Evolutionary conservation across 1,140 invertebrate genomes (phyloP), one percentile per base, ranked within the genome.

Genomic region (Orussus abietinus): DNA sequence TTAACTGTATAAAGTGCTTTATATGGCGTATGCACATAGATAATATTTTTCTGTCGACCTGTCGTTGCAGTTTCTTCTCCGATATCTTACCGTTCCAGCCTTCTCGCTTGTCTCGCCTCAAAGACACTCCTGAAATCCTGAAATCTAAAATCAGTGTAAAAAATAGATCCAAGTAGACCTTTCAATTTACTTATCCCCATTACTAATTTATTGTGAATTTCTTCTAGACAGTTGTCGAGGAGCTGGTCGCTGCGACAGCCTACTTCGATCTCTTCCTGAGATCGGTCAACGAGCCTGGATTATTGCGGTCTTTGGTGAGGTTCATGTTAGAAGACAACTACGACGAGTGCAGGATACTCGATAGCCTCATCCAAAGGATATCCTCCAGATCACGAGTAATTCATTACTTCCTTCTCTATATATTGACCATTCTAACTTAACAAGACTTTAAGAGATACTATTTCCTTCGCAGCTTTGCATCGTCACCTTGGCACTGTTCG

Each of bases 251-350:
- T 20, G 88, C 92, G 1, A 94, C 90, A 50, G 88, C 89, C 4
- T 96, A 97, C 68, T 80, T 96, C 38, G 92, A 96, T 67, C 71
- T 96, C 38, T 86, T 91, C 55, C 61, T 96, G 36, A 80, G 93
- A 38, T 89, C 87, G 32, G 84, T 94, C 7, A 89, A 88, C 0
- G 84, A 93, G 42, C 86, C 89, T 1, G 85, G 88, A 1, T 74
- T 98, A 10, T 66, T 96, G 35, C 76, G 84, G 47, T 82, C 86
- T 0, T 83, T 96, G 55, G 75, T 98, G 17, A 82, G 83, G 63
- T 96, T 96, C 72, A 75, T 96, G 30, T 74, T 97, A 38, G 83
- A 84, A 49, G 80, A 91, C 59, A 84, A 85, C 59, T 91, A 92
- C 56, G 92, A 96, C 59, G 88, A 81, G 0, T 75, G 81, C 38